phyloP scores from a whole-genome alignment of 2,797 vertebrate genomes.

The Bufotes viridis region DNA sequence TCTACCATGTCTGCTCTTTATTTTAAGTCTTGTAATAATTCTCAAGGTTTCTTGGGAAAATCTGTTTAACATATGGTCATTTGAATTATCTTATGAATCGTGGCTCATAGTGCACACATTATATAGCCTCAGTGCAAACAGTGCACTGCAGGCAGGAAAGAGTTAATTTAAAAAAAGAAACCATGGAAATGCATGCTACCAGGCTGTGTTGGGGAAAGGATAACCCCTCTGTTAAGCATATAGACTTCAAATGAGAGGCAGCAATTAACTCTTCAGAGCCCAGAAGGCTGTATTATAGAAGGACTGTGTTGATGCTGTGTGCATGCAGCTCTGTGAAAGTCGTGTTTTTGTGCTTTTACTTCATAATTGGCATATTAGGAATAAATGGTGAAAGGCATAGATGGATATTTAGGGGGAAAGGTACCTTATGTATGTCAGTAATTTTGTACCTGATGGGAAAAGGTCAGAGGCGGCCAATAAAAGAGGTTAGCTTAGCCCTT shows the following conservation, averaged over 20 bases:
- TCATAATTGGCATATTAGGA: not conserved
- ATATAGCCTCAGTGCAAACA: not conserved
- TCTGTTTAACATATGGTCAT: not conserved
- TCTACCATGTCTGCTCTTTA: not conserved
- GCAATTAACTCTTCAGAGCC: constrained; percentile 10
- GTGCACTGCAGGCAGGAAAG: not conserved
- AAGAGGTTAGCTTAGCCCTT: not conserved
- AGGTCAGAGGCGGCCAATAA: not conserved
- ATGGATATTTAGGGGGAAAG: not conserved
- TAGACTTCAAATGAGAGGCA: not conserved
- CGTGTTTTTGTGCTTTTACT: not conserved
- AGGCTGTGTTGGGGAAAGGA: not conserved
- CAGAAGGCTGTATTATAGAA: not conserved
- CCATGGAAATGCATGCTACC: not conserved
- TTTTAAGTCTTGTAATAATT: not conserved
- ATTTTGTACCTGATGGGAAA: not conserved
- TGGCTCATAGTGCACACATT: too few species aligned
- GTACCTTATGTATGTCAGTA: not conserved
- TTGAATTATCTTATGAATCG: too few species aligned
- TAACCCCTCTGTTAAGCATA: not conserved
- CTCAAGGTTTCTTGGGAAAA: not conserved
- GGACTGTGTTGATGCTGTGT: not conserved
- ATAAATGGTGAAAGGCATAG: not conserved
- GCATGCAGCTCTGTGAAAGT: not conserved
- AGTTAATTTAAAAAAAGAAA: not conserved